Percentiles rank a stretch among this genome's conserved stretches.
phyloP scores from a whole-genome alignment of 2,797 vertebrate species.

The Lophotriccus pileatus region DNA sequence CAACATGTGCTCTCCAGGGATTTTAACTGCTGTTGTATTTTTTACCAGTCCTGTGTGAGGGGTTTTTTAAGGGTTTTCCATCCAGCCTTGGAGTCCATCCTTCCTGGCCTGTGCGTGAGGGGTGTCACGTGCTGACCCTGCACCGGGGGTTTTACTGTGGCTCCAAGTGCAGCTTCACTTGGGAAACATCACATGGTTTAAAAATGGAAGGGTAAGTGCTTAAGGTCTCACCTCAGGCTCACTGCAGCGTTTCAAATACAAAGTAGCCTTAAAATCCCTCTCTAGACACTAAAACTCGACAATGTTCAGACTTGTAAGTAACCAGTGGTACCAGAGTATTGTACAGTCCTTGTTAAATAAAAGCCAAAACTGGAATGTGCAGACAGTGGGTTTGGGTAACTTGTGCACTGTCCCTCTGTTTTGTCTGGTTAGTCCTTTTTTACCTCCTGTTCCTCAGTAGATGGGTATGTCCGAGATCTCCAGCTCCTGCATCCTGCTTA shows the following conservation, averaged over 20 bases:
- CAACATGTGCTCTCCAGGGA: constrained; percentile 48
- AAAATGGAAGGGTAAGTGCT: neutral
- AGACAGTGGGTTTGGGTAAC: constrained; percentile 72
- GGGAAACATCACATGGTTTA: neutral
- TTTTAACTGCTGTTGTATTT: constrained; percentile 69
- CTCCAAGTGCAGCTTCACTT: neutral
- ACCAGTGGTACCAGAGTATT: constrained; percentile 72
- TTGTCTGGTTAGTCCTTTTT: constrained; percentile 68
- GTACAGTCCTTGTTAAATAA: constrained; percentile 78
- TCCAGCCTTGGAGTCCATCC: neutral
- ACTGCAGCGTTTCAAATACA: constrained; percentile 63
- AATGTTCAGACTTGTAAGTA: constrained; percentile 70
- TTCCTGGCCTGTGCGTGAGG: neutral
- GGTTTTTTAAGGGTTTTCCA: neutral
- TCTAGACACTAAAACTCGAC: constrained; percentile 72
- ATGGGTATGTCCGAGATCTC: constrained; percentile 60
- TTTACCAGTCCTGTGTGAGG: constrained; percentile 60
- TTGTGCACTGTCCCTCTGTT: constrained; percentile 73
- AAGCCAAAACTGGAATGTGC: constrained; percentile 84
- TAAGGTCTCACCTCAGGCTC: neutral
- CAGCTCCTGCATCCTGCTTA: constrained; percentile 68
- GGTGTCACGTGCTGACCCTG: neutral
- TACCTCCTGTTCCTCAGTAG: constrained; percentile 60
- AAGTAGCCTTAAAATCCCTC: constrained; percentile 66
- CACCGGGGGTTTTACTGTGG: neutral